These are phyloP conservation scores for Andrena cerasifolii DNA, from an alignment of 1,140 invertebrate species.

Conservation along the genomic window DNA sequence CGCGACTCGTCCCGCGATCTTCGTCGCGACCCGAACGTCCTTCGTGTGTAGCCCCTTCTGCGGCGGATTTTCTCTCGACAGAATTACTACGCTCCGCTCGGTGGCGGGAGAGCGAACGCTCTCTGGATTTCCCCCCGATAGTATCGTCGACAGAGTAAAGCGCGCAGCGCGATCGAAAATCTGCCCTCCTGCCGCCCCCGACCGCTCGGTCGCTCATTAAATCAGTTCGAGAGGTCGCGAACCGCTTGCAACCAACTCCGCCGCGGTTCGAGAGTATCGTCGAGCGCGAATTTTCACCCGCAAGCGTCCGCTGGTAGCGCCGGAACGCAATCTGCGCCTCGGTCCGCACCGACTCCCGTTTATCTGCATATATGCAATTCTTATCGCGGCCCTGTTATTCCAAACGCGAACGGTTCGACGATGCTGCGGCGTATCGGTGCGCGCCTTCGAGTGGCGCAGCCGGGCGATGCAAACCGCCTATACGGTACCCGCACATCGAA, in stretches of 20 bases:
- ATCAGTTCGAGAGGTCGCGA: conserved; percentile 42
- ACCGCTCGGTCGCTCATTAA: conserved; percentile 33
- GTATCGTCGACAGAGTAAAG: neutral
- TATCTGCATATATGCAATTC: conserved; percentile 7
- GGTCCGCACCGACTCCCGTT: neutral
- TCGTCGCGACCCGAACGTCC: too few species aligned
- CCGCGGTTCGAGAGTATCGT: neutral
- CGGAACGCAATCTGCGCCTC: neutral
- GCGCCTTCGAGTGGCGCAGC: neutral
- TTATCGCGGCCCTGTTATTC: conserved; percentile 11
- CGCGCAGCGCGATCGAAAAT: conserved; percentile 41
- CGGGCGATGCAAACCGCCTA: conserved; percentile 1
- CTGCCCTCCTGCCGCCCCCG: conserved; percentile 13
- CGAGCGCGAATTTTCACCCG: conserved; percentile 21
- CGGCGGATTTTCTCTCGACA: too few species aligned
- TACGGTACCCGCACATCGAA: conserved; percentile 3
- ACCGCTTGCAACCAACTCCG: neutral
- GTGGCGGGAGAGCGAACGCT: neutral
- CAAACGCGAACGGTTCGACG: neutral
- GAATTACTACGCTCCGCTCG: neutral
- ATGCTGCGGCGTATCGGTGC: neutral
- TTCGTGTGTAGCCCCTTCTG: too few species aligned
- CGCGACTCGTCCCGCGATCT: too few species aligned
- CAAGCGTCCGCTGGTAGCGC: neutral
- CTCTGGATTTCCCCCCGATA: conserved; percentile 1